phyloP scores from a whole-genome alignment of 2,888 invertebrate species.

The Erebia palarica region DNA sequence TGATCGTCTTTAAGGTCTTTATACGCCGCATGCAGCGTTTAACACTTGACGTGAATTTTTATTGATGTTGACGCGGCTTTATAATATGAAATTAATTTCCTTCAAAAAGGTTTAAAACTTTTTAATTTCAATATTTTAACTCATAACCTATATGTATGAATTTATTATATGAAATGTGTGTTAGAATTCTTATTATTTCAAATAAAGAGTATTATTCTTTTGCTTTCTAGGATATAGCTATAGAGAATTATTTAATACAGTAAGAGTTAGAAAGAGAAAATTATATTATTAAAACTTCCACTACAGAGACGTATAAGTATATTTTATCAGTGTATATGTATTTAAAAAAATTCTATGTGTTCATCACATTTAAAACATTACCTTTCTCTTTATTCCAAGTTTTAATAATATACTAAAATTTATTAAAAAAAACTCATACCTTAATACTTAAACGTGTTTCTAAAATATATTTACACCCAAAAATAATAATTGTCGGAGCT shows the following conservation, averaged over 20 bases:
- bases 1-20: neutral
- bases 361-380: neutral
- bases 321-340: neutral
- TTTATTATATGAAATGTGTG: neutral
- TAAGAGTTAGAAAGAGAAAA: conserved; percentile 9
- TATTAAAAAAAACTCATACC: neutral
- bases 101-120: neutral
- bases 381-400: neutral
- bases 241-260: conserved; percentile 17
- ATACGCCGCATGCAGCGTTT: neutral
- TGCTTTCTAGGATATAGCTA: conserved; percentile 13
- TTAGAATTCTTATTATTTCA: conserved; percentile 13
- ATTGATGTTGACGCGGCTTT: neutral
- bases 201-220: conserved; percentile 18
- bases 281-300: neutral
- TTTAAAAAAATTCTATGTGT: neutral
- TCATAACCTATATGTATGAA: neutral
- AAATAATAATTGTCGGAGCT: conserved; percentile 33
- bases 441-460: neutral
- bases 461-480: conserved; percentile 21
- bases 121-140: neutral
- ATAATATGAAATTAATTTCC: neutral
- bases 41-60: neutral
- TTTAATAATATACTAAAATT: neutral
- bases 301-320: neutral